These are phyloP conservation scores for Drosophila biarmipes DNA, from an alignment of 1,140 invertebrate genomes.

Conservation along the genomic window DNA sequence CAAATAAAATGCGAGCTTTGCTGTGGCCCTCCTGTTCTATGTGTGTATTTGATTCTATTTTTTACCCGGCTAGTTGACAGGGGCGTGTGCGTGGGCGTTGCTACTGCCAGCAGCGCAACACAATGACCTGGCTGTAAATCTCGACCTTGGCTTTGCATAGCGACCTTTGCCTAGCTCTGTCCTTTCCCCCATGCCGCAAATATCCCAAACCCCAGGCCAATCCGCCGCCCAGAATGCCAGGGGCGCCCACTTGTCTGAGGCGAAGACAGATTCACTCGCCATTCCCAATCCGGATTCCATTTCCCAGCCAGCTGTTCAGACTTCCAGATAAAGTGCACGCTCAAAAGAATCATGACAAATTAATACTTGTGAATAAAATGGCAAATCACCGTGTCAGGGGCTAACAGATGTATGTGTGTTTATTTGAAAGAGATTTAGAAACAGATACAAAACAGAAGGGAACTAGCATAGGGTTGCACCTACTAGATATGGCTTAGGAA, in stretches of 20 bases:
- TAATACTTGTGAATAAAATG: conserved; percentile 15
- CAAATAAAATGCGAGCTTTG: conserved; percentile 60
- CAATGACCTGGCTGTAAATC: conserved; percentile 45
- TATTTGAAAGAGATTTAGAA: neutral
- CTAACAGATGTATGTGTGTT: neutral
- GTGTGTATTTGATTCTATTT: conserved; percentile 43
- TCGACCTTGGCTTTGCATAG: conserved; percentile 61
- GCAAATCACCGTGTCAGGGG: conserved; percentile 4
- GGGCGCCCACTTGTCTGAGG: conserved; percentile 29
- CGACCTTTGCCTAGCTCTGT: conserved; percentile 47
- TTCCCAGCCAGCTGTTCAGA: conserved; percentile 18
- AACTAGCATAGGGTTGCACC: conserved; percentile 6
- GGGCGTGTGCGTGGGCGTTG: conserved; percentile 38
- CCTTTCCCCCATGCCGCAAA: conserved; percentile 20
- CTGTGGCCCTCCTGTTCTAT: conserved; percentile 17
- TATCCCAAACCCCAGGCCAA: neutral
- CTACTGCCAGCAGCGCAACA: conserved; percentile 32
- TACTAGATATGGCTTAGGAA: neutral
- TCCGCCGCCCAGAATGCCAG: neutral
- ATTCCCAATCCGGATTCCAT: conserved; percentile 8
- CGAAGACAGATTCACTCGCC: conserved; percentile 18
- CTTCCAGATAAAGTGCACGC: conserved; percentile 4
- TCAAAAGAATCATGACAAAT: conserved; percentile 18
- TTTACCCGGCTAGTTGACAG: conserved; percentile 30
- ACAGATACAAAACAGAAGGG: neutral